Evolutionary conservation across 2,797 vertebrate species (phyloP), one percentile per base, ranked within the genome.

Genomic region (Simalia tracyae): DNA sequence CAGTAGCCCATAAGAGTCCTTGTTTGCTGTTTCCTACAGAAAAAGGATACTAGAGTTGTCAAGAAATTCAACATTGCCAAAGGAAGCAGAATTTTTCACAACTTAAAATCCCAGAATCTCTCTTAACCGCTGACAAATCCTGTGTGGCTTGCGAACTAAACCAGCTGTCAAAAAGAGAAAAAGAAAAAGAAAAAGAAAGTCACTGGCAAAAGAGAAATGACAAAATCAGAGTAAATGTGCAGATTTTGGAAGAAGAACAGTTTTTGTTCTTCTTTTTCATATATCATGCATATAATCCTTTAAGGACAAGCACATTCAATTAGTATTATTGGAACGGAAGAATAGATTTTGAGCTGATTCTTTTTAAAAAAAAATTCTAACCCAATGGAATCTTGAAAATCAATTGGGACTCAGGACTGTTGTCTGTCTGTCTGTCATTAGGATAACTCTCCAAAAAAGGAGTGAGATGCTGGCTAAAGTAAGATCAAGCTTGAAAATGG

Each of bases 21-120:
- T 87, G 19, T 10, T 50, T 15, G 42, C 88, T 46, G 24, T 19
- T 1, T 5, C 31, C 28, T 90, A 2, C 88, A 1, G 0, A 89
- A 88, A 92, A 66, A 42, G 4, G 11, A 93, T 90, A 63, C 22
- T 90, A 14, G 76, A 9, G 1, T 28, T 90, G 17, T 64, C 91
- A 93, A 93, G 15, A 94, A 93, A 94, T 85, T 76, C 89, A 94
- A 89, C 72, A 7, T 7, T 90, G 46, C 9, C 92, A 89, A 4
- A 90, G 24, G 84, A 94, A 92, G 89, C 90, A 46, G 26, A 9
- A 11, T 85, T 92, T 9, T 92, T 89, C 0, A 72, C 61, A 90
- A 68, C 24, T 24, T 91, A 61, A 86, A 93, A 94, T 94, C 88
- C 2, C 24, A 90, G 46, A 61, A 76, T 19, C 8, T 92, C 12